Evolutionary conservation across 64 coral and sea anemone genomes (phyloP), one percentile per base, ranked within the genome.

Genomic region (Cladopsammia gracilis): DNA sequence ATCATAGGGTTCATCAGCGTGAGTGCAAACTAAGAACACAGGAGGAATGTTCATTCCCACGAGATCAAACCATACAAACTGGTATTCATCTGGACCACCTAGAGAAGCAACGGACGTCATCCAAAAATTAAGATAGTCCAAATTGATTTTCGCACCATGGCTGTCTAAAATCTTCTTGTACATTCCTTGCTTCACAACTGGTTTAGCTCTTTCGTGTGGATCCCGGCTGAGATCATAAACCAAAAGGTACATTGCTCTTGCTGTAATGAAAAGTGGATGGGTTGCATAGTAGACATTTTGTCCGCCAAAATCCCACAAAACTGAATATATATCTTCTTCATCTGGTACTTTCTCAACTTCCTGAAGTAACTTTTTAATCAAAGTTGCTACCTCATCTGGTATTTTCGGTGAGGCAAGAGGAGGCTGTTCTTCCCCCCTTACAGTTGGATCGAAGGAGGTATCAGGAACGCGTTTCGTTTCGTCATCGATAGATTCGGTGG

Each of bases 241-340:
- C 34, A 76, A 7, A 7, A 76, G n/a, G 26, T 76, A 76, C 13
- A 76, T 76, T 24, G 73, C 73, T 49, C 14, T 76, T 26, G 3
- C 34, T 10, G 73, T 47, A 9, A 76, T 5, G 19, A 76, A 76
- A 5, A 76, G 4, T 34, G 73, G 73, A 10, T 76, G 73, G 20
- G 73, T 76, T 8, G 73, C 49, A 11, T 76, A 76, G 73, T 15
- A 76, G 34, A 76, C 73, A 8, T 16, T 18, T 49, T 76, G 73
- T 14, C 73, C 73, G 26, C 34, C 73, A 19, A 76, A 76, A 49
- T 76, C 76, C 76, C 76, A 79, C 5, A 43, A 44, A 76, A 45
- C 34, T 13, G 42, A 51, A 76, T 44, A 76, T 6, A 47, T 45
- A 5, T 76, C 6, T 43, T 51, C 42, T 16, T 76, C 73, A 64